Base-by-base conservation (phyloP, 1,140 invertebrate species). In the Danaus melanippus region DNA sequence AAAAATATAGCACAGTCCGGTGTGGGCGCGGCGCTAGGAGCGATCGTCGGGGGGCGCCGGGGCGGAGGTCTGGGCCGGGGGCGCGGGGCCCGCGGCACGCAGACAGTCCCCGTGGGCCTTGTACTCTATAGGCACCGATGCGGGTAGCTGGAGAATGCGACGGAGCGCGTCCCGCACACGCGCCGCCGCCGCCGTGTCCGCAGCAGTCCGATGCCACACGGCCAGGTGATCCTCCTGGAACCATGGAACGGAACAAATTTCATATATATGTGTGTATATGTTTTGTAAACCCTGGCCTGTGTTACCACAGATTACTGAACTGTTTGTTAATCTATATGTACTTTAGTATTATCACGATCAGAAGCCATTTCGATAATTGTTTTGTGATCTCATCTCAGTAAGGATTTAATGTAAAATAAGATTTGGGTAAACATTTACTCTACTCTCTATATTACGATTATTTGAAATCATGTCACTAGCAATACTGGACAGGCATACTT, bases 151-250 rank as follows among this genome's bases (percentile, higher is more conserved):
- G 66, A 99, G 90, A 67, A 99, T 93, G 79, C 97, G 90, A 78
- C 95, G 93, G 64, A 99, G 87, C 40, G 96, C 97, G 88, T 99
- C 98, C 71, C 97, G 91, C 69, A 99, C 98, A 69, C 96, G 90
- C 58, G 92, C 92, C 66, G 95, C 98, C 53, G 95, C 95, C 56
- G 90, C 90, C 75, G 92, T 90, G 89, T 99, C 96, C 66, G 92
- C 92, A 9, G 97, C 95, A 65, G 94, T 98, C 77, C 94, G 92
- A 88, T 99, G 99, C 98, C 98, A 99, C 67, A 99, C 92, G 66
- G 97, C 98, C 72, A 99, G 93, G 78, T 98, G 95, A 83, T 99
- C 98, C 88, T 99, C 98, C 93, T 98, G 87, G 58, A 69, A 46
- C 0, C 0, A 47, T 8, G 0, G 21, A 32, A 32, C 21, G 21